Evolutionary conservation across 2,888 invertebrate genomes (phyloP), one percentile per base, ranked within the genome.

Genomic region (Hofmannophila pseudospretella): DNA sequence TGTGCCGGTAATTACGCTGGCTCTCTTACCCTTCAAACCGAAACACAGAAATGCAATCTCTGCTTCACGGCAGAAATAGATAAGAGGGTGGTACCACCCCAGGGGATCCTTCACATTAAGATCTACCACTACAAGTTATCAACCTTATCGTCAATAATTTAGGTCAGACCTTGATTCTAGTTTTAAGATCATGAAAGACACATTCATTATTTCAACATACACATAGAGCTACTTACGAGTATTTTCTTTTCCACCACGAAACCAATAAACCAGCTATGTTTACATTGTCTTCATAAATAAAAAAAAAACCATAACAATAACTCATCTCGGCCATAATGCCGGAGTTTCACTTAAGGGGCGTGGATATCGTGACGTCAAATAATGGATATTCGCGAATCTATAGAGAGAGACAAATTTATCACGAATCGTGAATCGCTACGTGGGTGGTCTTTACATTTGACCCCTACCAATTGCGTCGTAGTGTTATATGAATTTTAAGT

Each of bases 391-490:
- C 51, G 67, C 62, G 63, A 54, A 65, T 57, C 62, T 58, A 55
- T 59, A 49, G 54, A 47, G 47, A 33, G 53, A 54, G 54, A 61
- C 58, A 53, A 59, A 70, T 65, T 67, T 72, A 74, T 74, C 74
- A 49, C 36, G 37, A 49, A 39, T 54, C 73, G 72, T 70, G 73
- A 59, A 73, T 74, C 74, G 54, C 32, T 42, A 49, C 61, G 61
- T 69, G 72, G 16, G 27, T 64, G 74, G 72, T 47, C 67, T 32
- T 9, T 26, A 25, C 35, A 32, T 12, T 26, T 26, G 19, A 5
- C 9, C 26, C 12, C 22, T 54, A 60, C 54, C 41, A 36, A n/a
- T n/a, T n/a, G 19, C 9, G 11, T 46, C 52, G n/a, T 52, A 2
- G 14, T 23, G 1, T 28, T 34, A 27, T 23, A 8, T 23, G 28